Conservation (phyloP, 1,140 invertebrate species). For the Episyrphus balteatus region DNA sequence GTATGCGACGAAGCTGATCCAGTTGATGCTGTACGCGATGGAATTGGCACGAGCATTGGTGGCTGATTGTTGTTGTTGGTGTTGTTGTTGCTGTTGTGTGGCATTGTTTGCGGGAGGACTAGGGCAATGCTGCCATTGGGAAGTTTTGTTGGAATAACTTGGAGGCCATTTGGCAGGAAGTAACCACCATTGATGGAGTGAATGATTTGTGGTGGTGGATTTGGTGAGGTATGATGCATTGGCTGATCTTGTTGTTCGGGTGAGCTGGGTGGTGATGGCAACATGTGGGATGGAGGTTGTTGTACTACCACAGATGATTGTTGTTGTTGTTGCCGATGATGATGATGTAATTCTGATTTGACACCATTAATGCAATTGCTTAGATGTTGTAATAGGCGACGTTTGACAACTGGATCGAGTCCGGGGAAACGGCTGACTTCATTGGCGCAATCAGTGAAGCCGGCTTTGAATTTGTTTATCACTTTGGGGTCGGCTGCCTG, state of each 20-base stretch:
- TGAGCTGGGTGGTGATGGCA: constrained; percentile 37
- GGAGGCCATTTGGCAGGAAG: constrained; percentile 52
- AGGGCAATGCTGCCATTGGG: constrained; percentile 70
- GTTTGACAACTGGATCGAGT: constrained; percentile 56
- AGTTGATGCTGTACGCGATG: constrained; percentile 55
- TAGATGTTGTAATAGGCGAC: constrained; percentile 60
- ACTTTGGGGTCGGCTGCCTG: constrained; percentile 66
- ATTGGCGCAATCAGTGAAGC: constrained; percentile 76
- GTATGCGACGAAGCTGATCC: constrained; percentile 50
- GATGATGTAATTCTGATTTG: constrained; percentile 37
- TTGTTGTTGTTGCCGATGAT: constrained; percentile 21
- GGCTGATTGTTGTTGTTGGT: constrained; percentile 44
- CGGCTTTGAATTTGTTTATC: constrained; percentile 74
- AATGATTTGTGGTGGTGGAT: constrained; percentile 45
- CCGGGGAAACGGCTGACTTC: constrained; percentile 70
- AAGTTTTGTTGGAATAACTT: constrained; percentile 66
- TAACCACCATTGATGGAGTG: constrained; percentile 46
- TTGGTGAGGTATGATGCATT: constrained; percentile 33
- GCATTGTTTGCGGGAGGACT: constrained; percentile 50
- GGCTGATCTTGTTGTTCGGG: constrained; percentile 35
- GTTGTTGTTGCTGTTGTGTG: constrained; percentile 41
- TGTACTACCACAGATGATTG: constrained; percentile 6
- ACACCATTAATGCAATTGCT: constrained; percentile 50
- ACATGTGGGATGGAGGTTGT: constrained; percentile 36
- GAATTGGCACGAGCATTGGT: constrained; percentile 57